These are phyloP conservation scores for Graptemys geographica DNA, from an alignment of 2,797 vertebrate species.

Conservation along the genomic window DNA sequence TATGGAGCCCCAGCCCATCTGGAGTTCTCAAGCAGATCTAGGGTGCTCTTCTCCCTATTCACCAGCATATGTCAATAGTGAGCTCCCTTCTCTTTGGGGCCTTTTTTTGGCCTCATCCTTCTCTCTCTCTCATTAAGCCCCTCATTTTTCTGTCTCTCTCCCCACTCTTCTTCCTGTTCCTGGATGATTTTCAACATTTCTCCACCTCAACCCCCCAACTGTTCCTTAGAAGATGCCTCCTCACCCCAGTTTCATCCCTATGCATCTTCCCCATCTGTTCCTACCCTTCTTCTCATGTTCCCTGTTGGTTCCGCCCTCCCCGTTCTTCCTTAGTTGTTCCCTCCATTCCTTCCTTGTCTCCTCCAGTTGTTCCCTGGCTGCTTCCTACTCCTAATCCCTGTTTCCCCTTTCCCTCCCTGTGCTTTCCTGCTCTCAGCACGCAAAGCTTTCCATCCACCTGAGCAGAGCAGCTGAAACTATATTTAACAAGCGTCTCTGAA, in stretches of 20 bases:
- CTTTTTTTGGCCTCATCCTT: constrained; percentile 43
- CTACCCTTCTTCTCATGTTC: not conserved
- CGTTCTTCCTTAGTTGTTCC: not conserved
- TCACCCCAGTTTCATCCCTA: not conserved
- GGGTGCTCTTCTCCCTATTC: not conserved
- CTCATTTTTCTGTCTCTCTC: constrained; percentile 25
- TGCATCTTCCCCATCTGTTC: not conserved
- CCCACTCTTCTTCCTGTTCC: not conserved
- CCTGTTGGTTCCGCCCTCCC: not conserved
- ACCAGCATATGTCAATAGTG: not conserved
- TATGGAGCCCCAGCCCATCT: too few relatives aligned
- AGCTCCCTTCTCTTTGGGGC: not conserved
- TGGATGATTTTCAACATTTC: not conserved
- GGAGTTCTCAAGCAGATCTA: not conserved
- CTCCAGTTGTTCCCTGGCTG: not conserved
- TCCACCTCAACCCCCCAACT: not conserved
- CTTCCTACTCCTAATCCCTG: not conserved
- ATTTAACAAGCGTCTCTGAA: not conserved
- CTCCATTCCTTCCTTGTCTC: not conserved
- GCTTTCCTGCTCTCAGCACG: not conserved
- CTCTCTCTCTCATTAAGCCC: not conserved
- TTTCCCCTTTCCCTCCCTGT: not conserved
- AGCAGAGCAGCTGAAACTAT: not conserved
- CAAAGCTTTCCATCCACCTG: not conserved
- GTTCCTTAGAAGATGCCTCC: not conserved